A percentile compares a stretch with the other conserved stretches of the same genome.
phyloP scores from a whole-genome alignment of 2,888 invertebrate species.

The Bursaphelenchus okinawaensis region DNA sequence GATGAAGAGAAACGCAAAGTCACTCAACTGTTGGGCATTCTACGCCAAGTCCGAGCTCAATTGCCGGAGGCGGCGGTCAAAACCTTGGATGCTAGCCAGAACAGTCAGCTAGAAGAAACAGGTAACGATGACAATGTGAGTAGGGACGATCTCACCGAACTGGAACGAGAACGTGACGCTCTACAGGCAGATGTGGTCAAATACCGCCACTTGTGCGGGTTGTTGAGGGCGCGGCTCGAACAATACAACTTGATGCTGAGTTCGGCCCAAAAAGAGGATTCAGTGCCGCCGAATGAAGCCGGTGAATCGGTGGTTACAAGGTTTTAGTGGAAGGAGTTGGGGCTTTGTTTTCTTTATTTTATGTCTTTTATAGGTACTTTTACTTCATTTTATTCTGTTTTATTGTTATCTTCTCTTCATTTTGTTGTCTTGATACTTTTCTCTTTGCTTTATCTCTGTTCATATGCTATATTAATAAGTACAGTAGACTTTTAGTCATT shows the following conservation, averaged over 20 bases:
- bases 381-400: not conserved
- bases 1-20: slow-evolving; percentile 30
- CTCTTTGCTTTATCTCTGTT: not conserved
- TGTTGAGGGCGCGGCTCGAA: slow-evolving; percentile 36
- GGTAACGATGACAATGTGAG: not conserved
- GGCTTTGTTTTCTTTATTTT: not conserved
- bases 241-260: slow-evolving; percentile 25
- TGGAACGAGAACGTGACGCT: slow-evolving; percentile 33
- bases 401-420: not conserved
- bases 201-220: slow-evolving; percentile 37
- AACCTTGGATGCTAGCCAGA: slow-evolving; percentile 6
- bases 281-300: not conserved
- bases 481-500: no score
- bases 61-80: slow-evolving; percentile 9
- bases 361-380: slow-evolving; percentile 8
- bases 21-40: slow-evolving; percentile 14
- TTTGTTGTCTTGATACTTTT: slow-evolving; percentile 8
- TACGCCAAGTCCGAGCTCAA: slow-evolving; percentile 17
- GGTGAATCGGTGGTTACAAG: slow-evolving; percentile 9
- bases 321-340: slow-evolving; percentile 14
- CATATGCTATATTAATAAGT: no score
- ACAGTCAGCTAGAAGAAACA: slow-evolving; percentile 1
- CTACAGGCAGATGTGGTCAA: slow-evolving; percentile 36
- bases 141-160: slow-evolving; percentile 7
- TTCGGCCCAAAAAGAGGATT: slow-evolving; percentile 9